Evolutionary conservation across 35 echinoderm and acorn worm genomes (phyloP).

Genomic region (Acanthaster planci): DNA sequence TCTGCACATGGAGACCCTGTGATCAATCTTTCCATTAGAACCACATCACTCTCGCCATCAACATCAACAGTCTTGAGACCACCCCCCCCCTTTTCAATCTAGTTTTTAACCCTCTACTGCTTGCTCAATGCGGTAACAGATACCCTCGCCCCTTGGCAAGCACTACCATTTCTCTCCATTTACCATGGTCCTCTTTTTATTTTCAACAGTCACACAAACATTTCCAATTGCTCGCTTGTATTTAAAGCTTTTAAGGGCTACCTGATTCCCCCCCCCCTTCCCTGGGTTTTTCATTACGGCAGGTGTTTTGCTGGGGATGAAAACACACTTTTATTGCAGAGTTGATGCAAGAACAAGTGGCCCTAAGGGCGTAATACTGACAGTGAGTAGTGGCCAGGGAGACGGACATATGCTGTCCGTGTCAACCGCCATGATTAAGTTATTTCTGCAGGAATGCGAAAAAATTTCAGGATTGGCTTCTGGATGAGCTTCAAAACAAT

Average conservation of each 20-base stretch:
- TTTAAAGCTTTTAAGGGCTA: background rate
- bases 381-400: background rate
- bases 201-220: background rate
- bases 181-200: background rate
- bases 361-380: background rate
- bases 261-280: background rate
- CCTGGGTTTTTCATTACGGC: background rate
- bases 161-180: constrained; percentile 22
- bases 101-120: background rate
- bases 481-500: no score
- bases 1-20: background rate
- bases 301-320: background rate
- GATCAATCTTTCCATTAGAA: constrained; percentile 27
- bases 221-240: background rate
- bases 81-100: background rate
- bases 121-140: background rate
- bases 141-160: background rate
- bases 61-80: background rate
- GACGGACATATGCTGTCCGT: background rate
- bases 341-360: constrained; percentile 5
- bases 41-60: background rate
- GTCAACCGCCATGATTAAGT: background rate
- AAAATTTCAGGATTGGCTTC: no score
- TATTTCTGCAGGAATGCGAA: background rate
- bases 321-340: constrained; percentile 13